These are phyloP conservation scores for Aratinga solstitialis DNA, from an alignment of 2,797 vertebrate genomes.

Conservation along the genomic window DNA sequence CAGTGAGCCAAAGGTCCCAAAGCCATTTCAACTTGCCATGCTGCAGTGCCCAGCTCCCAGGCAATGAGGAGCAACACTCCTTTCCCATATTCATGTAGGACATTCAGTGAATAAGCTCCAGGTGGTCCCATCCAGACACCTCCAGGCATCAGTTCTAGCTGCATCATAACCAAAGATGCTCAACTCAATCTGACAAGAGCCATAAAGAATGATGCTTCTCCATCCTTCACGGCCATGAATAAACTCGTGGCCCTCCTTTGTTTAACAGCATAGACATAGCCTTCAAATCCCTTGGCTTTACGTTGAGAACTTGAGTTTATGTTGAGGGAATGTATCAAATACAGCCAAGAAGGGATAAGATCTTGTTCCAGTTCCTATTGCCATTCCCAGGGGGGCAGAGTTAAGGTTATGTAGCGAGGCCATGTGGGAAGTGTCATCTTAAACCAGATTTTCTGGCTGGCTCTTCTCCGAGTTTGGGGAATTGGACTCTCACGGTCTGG, in stretches of 20 bases:
- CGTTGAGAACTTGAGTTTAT: neutral
- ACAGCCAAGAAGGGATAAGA: constrained; percentile 40
- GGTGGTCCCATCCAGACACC: neutral
- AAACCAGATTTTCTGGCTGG: neutral
- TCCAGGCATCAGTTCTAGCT: accelerated
- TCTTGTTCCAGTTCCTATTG: constrained; percentile 13
- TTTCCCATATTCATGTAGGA: accelerated
- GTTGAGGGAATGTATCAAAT: constrained; percentile 2
- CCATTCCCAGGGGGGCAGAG: neutral
- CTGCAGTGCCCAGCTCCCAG: neutral
- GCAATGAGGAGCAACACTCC: neutral
- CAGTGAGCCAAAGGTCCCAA: neutral
- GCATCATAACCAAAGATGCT: neutral
- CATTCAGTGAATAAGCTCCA: neutral
- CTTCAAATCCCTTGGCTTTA: constrained; percentile 10
- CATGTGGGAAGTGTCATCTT: constrained; percentile 56
- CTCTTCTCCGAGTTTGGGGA: neutral
- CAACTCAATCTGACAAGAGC: neutral
- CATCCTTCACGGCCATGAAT: neutral
- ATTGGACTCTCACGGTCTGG: constrained; percentile 19
- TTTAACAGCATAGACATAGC: accelerated
- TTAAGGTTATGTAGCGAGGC: neutral
- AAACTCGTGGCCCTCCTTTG: neutral
- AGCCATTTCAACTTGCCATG: neutral
- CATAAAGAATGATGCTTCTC: neutral